Base-by-base conservation (phyloP, 2,797 vertebrate species). In the Botia almorhae region DNA sequence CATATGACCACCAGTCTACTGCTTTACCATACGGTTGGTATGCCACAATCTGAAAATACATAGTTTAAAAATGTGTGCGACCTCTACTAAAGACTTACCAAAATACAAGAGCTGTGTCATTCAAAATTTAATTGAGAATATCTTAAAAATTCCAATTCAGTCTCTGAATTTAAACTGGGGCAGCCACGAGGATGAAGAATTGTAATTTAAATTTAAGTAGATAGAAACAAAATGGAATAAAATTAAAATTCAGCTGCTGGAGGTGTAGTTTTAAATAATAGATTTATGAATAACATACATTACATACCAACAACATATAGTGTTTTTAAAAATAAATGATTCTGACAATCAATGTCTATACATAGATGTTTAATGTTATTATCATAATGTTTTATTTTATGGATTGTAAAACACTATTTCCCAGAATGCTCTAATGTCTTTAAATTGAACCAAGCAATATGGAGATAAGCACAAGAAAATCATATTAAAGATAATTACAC, bases 1-100 rank as follows among this genome's bases (percentile, higher is more conserved):
- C 98, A 0, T 97, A 99, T 0, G 98, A 97, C 98, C 98, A 99
- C 98, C 98, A 99, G 79, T 99, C 98, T 83, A 99, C 98, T 0
- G 98, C 99, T 91, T 93, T 99, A 83, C 96, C 97, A 11, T 99
- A 99, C 16, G 98, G 98, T 88, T 99, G 98, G 87, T 99, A 99
- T 3, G 98, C 33, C 33, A 33, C 33, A 33, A 33, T 33, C 33
- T 33, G 33, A 33, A 33, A 33, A 33, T 33, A 33, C 33, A 33
- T 33, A 56, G 33, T 33, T n/a, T 21, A 77, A 77, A 87, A 73
- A 14, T 26, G 19, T 26, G 5, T 43, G 7, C 7, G 12, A 3
- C 3, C 26, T 56, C 33, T 33, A 33, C 63, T 50, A 33, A 33
- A 5, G 33, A 33, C 33, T 33, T 63, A 13, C 46, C 23, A 29